Evolutionary conservation across 37 sponge, comb jelly and placozoan species (phyloP).

Genomic region (Tethya wilhelma): DNA sequence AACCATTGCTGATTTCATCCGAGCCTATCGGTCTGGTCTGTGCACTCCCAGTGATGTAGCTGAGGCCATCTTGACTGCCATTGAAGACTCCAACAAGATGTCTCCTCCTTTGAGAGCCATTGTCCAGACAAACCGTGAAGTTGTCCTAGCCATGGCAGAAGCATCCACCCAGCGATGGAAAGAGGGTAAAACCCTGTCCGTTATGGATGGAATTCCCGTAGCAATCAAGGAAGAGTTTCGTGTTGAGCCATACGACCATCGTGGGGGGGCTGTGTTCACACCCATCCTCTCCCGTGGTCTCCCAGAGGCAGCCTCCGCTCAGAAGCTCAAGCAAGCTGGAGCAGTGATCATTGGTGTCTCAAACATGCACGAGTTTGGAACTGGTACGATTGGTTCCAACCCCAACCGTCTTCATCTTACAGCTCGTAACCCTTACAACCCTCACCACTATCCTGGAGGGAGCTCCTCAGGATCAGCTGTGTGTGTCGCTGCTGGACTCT

Average conservation of each 20-base stretch:
- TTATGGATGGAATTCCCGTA: conserved; percentile 88
- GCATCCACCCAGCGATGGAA: conserved; percentile 84
- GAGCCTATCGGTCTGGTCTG: conserved; percentile 31
- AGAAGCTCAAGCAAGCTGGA: conserved; percentile 75
- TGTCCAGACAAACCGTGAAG: conserved; percentile 42
- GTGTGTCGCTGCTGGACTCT: conserved; percentile 87
- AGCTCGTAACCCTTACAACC: conserved; percentile 91
- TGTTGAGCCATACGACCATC: conserved; percentile 59
- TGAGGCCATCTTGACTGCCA: conserved; percentile 46
- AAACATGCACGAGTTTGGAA: conserved; percentile 94
- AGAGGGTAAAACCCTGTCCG: conserved; percentile 72
- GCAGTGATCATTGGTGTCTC: conserved; percentile 90
- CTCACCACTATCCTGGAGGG: conserved; percentile 81
- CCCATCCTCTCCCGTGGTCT: conserved; percentile 30
- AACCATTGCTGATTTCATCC: conserved; percentile 46
- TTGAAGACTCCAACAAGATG: conserved; percentile 46
- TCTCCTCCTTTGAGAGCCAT: conserved; percentile 78
- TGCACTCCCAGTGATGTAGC: conserved; percentile 61
- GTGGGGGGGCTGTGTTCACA: conserved; percentile 43
- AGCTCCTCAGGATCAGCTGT: conserved; percentile 89
- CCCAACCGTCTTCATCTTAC: conserved; percentile 77
- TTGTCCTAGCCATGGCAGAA: conserved; percentile 70
- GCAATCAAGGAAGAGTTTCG: conserved; percentile 85
- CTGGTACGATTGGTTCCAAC: conserved; percentile 87
- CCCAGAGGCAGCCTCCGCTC: conserved; percentile 45